Evolutionary conservation across 2,113 vertebrate species (phyloP), one percentile per base, ranked within the genome.

Genomic region (Takifugu flavidus): DNA sequence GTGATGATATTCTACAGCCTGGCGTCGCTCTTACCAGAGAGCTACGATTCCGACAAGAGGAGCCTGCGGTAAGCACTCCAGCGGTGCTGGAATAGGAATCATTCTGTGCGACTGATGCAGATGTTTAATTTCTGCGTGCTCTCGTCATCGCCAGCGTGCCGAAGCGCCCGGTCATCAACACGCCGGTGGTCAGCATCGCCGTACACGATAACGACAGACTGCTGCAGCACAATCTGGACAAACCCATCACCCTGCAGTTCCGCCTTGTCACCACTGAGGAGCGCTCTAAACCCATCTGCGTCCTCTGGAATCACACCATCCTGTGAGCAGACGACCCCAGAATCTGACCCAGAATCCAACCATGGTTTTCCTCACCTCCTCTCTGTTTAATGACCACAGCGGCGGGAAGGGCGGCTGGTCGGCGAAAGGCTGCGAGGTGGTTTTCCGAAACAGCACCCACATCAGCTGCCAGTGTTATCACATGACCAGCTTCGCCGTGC

Each of bases 391-490:
- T 59, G 1, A 0, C 60, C 8, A 28, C 76, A 89, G 88, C 1
- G 78, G 50, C 0, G 88, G 90, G 14, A 84, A 70, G 0, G 95
- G 95, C 0, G 95, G 93, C 73, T 98, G 96, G 96, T 98, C 96
- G 0, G 94, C 96, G 1, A 92, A 93, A 61, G 96, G 96, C 74
- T 98, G 96, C 0, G 95, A 98, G 68, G 91, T 98, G 8, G 78
- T 94, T 64, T 96, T 95, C 89, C 89, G 96, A 27, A 98, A 98
- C 47, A 88, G 77, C 88, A 95, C 92, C 62, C 96, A 98, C 20
- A 93, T 98, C 87, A 96, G 93, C 91, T 98, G 96, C 83, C 94
- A 95, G 89, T 98, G 95, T 74, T 94, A 93, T 66, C 95, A 98
- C 87, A 94, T 97, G 91, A 96, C 94, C 43, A 96, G 95, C 83